Conservation (phyloP, 2,888 invertebrate species). For the Synergus umbraculus region DNA sequence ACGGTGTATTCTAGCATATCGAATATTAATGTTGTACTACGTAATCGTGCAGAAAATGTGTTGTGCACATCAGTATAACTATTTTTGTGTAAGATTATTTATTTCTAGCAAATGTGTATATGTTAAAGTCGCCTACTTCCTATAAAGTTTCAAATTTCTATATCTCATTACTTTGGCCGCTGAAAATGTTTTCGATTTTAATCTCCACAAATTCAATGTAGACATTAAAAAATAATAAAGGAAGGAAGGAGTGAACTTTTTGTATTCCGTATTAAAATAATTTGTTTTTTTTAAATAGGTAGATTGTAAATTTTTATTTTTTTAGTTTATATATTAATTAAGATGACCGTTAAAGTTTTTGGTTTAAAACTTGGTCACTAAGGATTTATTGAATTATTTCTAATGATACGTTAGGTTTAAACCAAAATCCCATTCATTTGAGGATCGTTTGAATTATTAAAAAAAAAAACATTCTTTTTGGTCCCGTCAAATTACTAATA, state of each 20-base stretch:
- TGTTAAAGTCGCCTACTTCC: neutral
- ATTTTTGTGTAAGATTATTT: slow-evolving; percentile 14
- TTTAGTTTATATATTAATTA: too few species aligned
- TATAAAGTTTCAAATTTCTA: neutral
- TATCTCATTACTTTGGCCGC: neutral
- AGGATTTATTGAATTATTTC: too few species aligned
- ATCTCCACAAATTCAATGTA: slow-evolving; percentile 10
- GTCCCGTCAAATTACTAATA: too few species aligned
- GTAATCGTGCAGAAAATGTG: neutral
- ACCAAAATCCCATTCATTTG: too few species aligned
- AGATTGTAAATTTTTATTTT: too few species aligned
- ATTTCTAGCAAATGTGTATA: slow-evolving; percentile 12
- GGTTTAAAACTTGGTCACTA: too few species aligned
- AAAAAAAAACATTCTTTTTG: too few species aligned
- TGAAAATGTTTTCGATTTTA: neutral
- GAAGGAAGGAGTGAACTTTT: neutral
- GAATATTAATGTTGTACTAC: slow-evolving; percentile 1
- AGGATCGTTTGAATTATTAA: too few species aligned
- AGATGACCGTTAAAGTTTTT: too few species aligned
- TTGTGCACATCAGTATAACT: neutral
- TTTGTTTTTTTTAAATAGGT: too few species aligned
- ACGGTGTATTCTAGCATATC: neutral
- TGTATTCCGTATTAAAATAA: too few species aligned
- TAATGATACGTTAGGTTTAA: too few species aligned
- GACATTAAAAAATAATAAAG: neutral